Base-by-base conservation (phyloP, 2,797 vertebrate genomes). In the Morelia viridis region DNA sequence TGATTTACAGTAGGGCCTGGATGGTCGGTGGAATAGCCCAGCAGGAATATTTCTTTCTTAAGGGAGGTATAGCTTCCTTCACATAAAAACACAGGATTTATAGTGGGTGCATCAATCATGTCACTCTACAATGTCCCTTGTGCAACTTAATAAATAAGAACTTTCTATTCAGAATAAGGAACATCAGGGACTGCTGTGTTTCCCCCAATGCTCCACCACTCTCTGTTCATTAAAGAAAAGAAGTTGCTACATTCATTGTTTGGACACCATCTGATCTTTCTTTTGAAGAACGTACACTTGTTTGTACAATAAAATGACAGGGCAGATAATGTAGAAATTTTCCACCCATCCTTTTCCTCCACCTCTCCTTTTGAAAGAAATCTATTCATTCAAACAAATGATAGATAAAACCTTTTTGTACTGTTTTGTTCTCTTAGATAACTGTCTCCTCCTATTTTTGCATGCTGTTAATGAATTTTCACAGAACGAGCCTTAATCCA, bases 221-320 rank as follows among this genome's bases (percentile, higher is more conserved):
- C 10, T 31, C 65, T 7, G 28, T 8, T 71, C 17, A 0, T 88
- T 91, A 92, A 60, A 94, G 58, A 41, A 87, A 46, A 80, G 71
- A 80, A 11, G 86, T 28, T 68, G 92, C 80, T 85, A 11, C 84
- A 56, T 87, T 91, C 9, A 0, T 57, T 92, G 90, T 93, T 89
- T 83, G 58, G 62, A 46, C n/a, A 80, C 1, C 31, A 86, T 87
- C 87, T 92, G 94, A 95, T 71, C 84, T 76, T 90, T 94, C 89
- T 91, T 89, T 94, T 65, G n/a, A 87, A 92, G 91, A 95, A 80
- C 86, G 56, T n/a, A 89, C 83, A 57, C 90, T 93, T 86, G 91
- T 95, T 95, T 96, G 94, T 95, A 96, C 94, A 95, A 95, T 91
- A 96, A 96, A 96, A 65, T 94, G 93, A 95, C 93, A 92, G 91